phyloP scores from a whole-genome alignment of 2,888 invertebrate genomes.

The Aleiodes testaceus region DNA sequence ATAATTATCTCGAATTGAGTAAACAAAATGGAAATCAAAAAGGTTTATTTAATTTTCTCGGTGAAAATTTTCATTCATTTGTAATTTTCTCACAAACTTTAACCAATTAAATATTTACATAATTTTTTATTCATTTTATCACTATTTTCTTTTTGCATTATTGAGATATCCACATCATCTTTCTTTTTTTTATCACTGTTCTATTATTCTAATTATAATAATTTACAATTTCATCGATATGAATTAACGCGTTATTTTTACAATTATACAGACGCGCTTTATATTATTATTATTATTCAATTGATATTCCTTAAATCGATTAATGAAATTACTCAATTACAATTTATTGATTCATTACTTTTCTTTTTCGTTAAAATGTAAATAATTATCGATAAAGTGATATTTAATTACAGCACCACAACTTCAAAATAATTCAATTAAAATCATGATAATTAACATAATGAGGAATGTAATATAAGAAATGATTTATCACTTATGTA shows the following conservation, averaged over 20 bases:
- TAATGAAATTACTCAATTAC: conserved; percentile 2
- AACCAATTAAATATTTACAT: conserved; percentile 10
- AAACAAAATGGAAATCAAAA: neutral
- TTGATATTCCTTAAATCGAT: neutral
- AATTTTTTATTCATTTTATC: conserved; percentile 22
- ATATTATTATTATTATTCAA: neutral
- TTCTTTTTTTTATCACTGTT: conserved; percentile 5
- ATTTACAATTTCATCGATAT: conserved; percentile 17
- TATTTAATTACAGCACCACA: conserved; percentile 4
- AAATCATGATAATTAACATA: neutral
- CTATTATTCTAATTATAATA: conserved; percentile 18
- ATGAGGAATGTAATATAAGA: conserved; percentile 11
- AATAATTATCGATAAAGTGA: conserved; percentile 12
- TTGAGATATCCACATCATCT: conserved; percentile 6
- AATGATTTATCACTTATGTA: conserved; percentile 26
- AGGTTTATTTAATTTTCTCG: neutral
- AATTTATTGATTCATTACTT: neutral
- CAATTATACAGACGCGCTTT: neutral
- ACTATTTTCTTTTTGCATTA: conserved; percentile 9
- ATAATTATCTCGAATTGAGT: too few relatives aligned
- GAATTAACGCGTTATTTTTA: conserved; percentile 12
- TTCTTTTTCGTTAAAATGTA: neutral
- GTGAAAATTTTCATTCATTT: neutral
- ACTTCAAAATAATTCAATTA: conserved; percentile 4
- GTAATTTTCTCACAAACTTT: neutral